Evolutionary conservation across 2,888 invertebrate genomes (phyloP), one percentile per base, ranked within the genome.

Genomic region (Autographa gamma): DNA sequence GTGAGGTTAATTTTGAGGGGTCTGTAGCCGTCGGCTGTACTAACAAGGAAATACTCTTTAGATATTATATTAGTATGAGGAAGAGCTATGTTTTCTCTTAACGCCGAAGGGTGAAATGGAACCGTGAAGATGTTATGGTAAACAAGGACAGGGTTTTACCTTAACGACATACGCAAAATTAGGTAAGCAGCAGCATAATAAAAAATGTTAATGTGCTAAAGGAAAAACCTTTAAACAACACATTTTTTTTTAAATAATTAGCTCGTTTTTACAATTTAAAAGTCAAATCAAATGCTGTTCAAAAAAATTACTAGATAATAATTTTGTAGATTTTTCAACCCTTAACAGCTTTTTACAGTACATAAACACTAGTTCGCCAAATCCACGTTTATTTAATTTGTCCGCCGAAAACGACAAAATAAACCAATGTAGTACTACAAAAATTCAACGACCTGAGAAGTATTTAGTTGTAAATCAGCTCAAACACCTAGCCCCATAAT

Each of bases 401-500:
- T 54, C 54, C 11, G 19, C 9, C n/a, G n/a, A 48, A 19, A 18
- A 18, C 3, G 11, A 9, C 14, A 54, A 5, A 48, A 11, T 25
- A 41, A 59, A 67, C 9, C 56, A 79, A 4, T 38, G 66, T 41
- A 58, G 31, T 69, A 62, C 14, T 61, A 77, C 75, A 65, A 79
- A 74, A 67, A 63, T 38, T 74, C 54, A 58, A 71, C 61, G 74
- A 60, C 69, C 61, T 71, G 19, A 73, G 54, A 14, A 52, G 69
- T 48, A 63, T 38, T 34, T 69, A 25, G 19, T 38, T 71, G 68
- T 83, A 79, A 82, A 80, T 77, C 76, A 77, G 70, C 63, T 58
- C 5, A 66, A 85, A 85, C 85, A 84, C 85, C 84, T 80, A 80
- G 73, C 74, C 62, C 60, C 73, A 79, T 82, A 83, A 83, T 77